Evolutionary conservation across 2,888 invertebrate genomes (phyloP), one percentile per base, ranked within the genome.

Genomic region (Microdon myrmicae): DNA sequence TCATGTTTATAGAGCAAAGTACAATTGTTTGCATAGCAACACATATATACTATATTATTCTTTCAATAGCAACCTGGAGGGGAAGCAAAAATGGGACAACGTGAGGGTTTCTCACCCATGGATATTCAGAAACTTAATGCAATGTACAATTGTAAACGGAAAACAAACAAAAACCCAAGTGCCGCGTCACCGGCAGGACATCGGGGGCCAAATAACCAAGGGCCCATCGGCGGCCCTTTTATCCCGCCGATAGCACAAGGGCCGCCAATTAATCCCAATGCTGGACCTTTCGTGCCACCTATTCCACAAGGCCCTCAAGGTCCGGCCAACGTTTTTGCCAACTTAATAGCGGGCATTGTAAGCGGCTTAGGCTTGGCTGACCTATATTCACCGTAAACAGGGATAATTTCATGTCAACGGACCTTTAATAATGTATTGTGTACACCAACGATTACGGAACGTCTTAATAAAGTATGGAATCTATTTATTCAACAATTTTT

Each of bases 111-210:
- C 68, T 90, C 90, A 53, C 80, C 83, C 9, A 84, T 83, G 1
- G 91, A 92, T 71, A 84, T 91, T 6, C 83, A 83, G 64, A 92
- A 92, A 76, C 79, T 92, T 8, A 87, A 88, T 70, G 81, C 81
- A 51, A 91, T 92, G 90, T 92, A 92, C 75, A 84, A 85, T 34
- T 91, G 90, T 13, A 64, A 58, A n/a, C n/a, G n/a, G n/a, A n/a
- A n/a, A n/a, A n/a, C n/a, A 37, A 45, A 47, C 28, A 44, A 14
- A 31, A 29, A 26, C 16, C 23, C n/a, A 13, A 20, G 9, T 16
- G 22, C 28, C n/a, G n/a, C n/a, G n/a, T n/a, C n/a, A n/a, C n/a
- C n/a, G n/a, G n/a, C n/a, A n/a, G n/a, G n/a, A n/a, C n/a, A n/a
- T n/a, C n/a, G n/a, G n/a, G n/a, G n/a, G n/a, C n/a, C n/a, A n/a